These are phyloP conservation scores for Cydia strobilella DNA, from an alignment of 1,140 invertebrate species.

Conservation along the genomic window DNA sequence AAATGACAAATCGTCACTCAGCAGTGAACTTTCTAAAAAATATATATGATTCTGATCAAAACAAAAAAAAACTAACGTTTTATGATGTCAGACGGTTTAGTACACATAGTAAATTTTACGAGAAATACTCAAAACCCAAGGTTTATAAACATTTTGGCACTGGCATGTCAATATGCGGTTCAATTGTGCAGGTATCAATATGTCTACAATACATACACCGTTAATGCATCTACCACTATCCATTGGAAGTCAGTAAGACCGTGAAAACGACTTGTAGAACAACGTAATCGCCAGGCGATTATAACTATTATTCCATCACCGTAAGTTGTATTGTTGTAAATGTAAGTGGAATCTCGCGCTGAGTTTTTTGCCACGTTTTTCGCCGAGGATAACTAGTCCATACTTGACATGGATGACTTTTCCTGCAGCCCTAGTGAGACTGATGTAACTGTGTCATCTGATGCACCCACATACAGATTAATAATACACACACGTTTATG, in stretches of 20 bases:
- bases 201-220: neutral
- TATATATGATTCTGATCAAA: too few species aligned
- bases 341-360: slow-evolving; percentile 36
- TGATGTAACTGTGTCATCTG: slow-evolving; percentile 40
- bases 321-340: neutral
- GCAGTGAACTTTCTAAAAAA: too few species aligned
- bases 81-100: too few species aligned
- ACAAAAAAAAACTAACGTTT: too few species aligned
- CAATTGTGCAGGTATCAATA: neutral
- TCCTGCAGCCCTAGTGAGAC: slow-evolving; percentile 38
- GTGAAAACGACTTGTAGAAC: slow-evolving; percentile 23
- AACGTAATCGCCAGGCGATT: neutral
- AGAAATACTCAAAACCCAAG: too few species aligned
- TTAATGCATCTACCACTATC: neutral
- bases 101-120: too few species aligned
- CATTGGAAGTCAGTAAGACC: neutral
- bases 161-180: neutral
- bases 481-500: neutral
- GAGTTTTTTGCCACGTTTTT: slow-evolving; percentile 47
- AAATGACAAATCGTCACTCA: too few species aligned
- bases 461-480: slow-evolving; percentile 33
- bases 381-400: slow-evolving; percentile 49
- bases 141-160: too few species aligned
- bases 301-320: slow-evolving; percentile 1
- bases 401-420: slow-evolving; percentile 35